phyloP scores from a whole-genome alignment of 2,113 vertebrate genomes.

The Excalfactoria chinensis region DNA sequence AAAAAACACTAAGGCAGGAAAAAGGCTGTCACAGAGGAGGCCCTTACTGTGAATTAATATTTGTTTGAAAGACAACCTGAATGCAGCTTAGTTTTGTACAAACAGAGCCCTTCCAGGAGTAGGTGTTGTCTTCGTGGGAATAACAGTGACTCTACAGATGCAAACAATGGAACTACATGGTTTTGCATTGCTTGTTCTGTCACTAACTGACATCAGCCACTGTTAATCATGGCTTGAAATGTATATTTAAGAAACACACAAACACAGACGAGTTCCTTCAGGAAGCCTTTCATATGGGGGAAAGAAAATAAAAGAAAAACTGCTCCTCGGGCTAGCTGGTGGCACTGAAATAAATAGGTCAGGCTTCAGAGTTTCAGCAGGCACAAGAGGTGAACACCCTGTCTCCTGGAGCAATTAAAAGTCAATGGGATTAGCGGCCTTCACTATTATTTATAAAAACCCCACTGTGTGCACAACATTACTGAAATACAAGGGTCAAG shows the following conservation, averaged over 20 bases:
- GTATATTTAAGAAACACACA: slow-evolving; percentile 62
- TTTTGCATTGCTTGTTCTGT: slow-evolving; percentile 59
- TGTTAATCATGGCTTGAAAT: slow-evolving; percentile 52
- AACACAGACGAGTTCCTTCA: slow-evolving; percentile 46
- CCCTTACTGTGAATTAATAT: background rate
- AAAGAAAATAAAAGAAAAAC: slow-evolving; percentile 41
- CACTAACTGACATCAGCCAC: slow-evolving; percentile 64
- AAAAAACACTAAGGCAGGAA: background rate
- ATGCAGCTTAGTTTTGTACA: background rate
- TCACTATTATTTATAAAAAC: slow-evolving; percentile 62
- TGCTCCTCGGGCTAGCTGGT: slow-evolving; percentile 30
- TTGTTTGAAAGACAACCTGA: slow-evolving; percentile 27
- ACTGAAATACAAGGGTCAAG: slow-evolving; percentile 57
- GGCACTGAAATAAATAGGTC: slow-evolving; percentile 56
- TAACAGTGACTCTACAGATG: slow-evolving; percentile 39
- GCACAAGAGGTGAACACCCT: slow-evolving; percentile 54
- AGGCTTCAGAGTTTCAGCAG: slow-evolving; percentile 49
- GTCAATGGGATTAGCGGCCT: slow-evolving; percentile 57
- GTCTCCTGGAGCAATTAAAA: slow-evolving; percentile 59
- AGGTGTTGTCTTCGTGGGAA: slow-evolving; percentile 36
- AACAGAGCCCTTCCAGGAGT: slow-evolving; percentile 40
- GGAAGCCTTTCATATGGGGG: slow-evolving; percentile 7
- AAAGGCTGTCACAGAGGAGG: background rate
- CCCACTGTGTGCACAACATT: slow-evolving; percentile 17
- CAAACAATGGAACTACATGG: slow-evolving; percentile 56